Evolutionary conservation across 2,888 invertebrate genomes (phyloP).

Genomic region (Metellina segmentata): DNA sequence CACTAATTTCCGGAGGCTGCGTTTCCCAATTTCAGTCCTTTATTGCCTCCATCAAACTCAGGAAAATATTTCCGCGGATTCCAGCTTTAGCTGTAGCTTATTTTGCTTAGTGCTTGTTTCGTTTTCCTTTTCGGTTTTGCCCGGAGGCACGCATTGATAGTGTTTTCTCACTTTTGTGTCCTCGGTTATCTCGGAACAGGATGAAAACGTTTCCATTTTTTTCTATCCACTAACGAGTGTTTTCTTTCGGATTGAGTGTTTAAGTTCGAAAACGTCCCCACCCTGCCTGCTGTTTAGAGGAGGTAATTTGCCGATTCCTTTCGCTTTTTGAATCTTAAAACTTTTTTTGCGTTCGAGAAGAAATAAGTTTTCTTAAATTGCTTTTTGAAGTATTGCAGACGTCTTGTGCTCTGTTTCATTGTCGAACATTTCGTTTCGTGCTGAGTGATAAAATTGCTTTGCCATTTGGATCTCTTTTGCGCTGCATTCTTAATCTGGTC

Average conservation of each 20-base stretch:
- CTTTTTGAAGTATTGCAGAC: neutral
- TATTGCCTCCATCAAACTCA: slow-evolving; percentile 2
- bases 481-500: too few relatives aligned
- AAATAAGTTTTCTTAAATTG: neutral
- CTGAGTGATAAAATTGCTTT: too few relatives aligned
- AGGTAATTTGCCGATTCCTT: slow-evolving; percentile 29
- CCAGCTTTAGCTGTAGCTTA: neutral
- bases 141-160: slow-evolving; percentile 6
- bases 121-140: neutral
- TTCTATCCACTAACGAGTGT: slow-evolving; percentile 1
- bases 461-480: too few relatives aligned
- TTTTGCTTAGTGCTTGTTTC: neutral
- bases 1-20: slow-evolving; percentile 59
- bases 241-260: neutral
- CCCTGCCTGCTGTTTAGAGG: neutral
- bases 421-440: too few relatives aligned
- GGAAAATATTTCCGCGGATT: slow-evolving; percentile 8
- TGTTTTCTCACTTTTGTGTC: slow-evolving; percentile 20
- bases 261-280: neutral
- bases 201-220: neutral
- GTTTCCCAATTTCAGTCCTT: slow-evolving; percentile 27
- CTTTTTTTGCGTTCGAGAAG: neutral
- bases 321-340: neutral
- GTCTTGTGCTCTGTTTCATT: too few relatives aligned
- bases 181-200: neutral